Evolutionary conservation across 1,140 invertebrate genomes (phyloP).

Genomic region (Mycetomoellerius zeteki): DNA sequence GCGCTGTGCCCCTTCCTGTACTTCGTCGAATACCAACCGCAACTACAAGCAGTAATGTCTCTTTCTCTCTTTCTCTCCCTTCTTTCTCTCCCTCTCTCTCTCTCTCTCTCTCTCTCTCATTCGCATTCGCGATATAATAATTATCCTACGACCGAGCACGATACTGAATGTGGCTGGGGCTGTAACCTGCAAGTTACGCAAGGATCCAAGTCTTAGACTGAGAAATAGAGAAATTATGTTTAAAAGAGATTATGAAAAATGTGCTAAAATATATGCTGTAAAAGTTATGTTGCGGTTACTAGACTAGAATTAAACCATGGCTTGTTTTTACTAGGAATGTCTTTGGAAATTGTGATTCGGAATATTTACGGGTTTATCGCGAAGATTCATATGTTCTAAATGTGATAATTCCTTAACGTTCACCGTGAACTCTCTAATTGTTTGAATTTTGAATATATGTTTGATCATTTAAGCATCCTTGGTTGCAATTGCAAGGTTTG

Average conservation of each 20-base stretch:
- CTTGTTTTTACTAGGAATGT: neutral
- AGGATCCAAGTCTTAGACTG: constrained; percentile 21
- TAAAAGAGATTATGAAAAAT: constrained; percentile 28
- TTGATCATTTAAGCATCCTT: constrained; percentile 40
- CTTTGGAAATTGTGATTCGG: neutral
- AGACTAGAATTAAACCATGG: neutral
- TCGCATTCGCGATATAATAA: constrained; percentile 50
- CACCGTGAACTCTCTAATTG: neutral
- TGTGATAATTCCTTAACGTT: neutral
- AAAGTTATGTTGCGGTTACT: neutral
- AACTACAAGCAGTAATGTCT: constrained; percentile 67
- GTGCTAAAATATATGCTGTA: neutral
- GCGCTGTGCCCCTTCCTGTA: constrained; percentile 62
- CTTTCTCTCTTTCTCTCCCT: constrained; percentile 42
- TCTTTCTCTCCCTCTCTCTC: neutral
- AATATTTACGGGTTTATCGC: neutral
- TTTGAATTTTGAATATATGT: constrained; percentile 4
- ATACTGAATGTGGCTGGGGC: constrained; percentile 43
- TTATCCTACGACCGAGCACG: constrained; percentile 51
- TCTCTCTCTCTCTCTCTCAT: constrained; percentile 20
- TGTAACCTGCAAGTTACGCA: constrained; percentile 45
- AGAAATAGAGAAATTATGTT: constrained; percentile 42
- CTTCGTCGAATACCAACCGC: constrained; percentile 59
- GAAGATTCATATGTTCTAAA: neutral
- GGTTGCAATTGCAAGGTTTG: constrained; percentile 43